Percentiles rank a stretch among this genome's conserved stretches.
These are phyloP conservation scores for Oophaga pumilio DNA, from an alignment of 2,113 vertebrate species.

Conservation along the genomic window DNA sequence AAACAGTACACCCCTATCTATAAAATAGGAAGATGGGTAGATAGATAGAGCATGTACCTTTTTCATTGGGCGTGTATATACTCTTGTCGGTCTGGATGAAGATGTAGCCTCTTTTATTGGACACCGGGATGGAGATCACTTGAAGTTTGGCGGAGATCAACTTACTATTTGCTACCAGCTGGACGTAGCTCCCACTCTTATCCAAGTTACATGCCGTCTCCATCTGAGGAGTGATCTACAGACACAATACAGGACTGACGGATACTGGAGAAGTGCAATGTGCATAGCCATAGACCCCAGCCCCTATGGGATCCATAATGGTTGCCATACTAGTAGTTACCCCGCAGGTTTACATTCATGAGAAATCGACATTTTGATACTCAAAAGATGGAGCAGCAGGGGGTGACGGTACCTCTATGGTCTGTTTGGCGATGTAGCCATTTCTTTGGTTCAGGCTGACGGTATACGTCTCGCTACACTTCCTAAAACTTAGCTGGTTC, in stretches of 20 bases:
- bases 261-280: not conserved
- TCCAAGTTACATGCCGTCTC: not conserved
- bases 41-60: conserved; percentile 64
- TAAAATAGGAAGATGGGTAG: not conserved
- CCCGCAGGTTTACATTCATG: not conserved
- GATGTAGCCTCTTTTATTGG: conserved; percentile 75
- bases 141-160: not conserved
- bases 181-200: conserved; percentile 1
- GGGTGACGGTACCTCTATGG: conserved; percentile 1
- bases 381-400: not conserved
- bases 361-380: not conserved
- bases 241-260: not conserved
- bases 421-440: conserved; percentile 4
- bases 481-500: not conserved
- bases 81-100: conserved; percentile 86
- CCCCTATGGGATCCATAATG: not conserved
- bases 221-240: conserved; percentile 16
- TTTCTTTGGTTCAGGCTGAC: not conserved
- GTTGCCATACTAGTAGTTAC: not conserved
- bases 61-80: conserved; percentile 76
- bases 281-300: not conserved
- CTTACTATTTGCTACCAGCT: not conserved
- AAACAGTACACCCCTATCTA: no score
- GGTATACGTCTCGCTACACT: not conserved
- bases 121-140: conserved; percentile 62